These are phyloP conservation scores for Laticauda laticaudata DNA, from an alignment of 2,113 vertebrate genomes.

Conservation along the genomic window DNA sequence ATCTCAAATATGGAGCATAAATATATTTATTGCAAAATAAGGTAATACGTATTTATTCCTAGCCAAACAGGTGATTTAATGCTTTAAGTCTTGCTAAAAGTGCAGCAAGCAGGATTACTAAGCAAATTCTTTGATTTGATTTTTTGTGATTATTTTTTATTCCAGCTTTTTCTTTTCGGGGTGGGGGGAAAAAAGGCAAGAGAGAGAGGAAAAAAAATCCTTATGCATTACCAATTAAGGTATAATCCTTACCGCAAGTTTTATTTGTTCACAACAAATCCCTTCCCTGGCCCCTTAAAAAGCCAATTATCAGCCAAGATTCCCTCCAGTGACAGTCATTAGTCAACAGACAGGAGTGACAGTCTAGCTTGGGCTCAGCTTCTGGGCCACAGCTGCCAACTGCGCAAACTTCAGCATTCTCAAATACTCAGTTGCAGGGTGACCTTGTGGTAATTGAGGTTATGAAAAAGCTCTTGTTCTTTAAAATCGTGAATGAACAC, in stretches of 20 bases:
- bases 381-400: constrained; percentile 62
- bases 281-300: constrained; percentile 49
- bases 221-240: constrained; percentile 57
- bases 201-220: constrained; percentile 27
- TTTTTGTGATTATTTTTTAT: neutral
- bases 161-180: neutral
- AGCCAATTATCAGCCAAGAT: constrained; percentile 68
- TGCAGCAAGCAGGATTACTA: constrained; percentile 24
- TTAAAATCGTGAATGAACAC: constrained; percentile 63
- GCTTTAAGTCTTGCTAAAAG: constrained; percentile 37
- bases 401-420: constrained; percentile 59
- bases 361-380: constrained; percentile 57
- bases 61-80: constrained; percentile 41
- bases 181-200: neutral
- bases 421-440: constrained; percentile 47
- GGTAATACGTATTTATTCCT: constrained; percentile 54
- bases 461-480: constrained; percentile 77
- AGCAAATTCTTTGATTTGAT: constrained; percentile 49
- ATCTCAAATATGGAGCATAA: constrained; percentile 55
- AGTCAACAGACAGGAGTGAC: constrained; percentile 51
- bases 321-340: constrained; percentile 48
- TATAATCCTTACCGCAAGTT: constrained; percentile 60
- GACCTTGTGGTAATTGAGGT: constrained; percentile 74
- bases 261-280: constrained; percentile 65
- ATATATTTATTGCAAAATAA: constrained; percentile 62